phyloP scores from a whole-genome alignment of 2,113 vertebrate species.

The Limanda limanda region DNA sequence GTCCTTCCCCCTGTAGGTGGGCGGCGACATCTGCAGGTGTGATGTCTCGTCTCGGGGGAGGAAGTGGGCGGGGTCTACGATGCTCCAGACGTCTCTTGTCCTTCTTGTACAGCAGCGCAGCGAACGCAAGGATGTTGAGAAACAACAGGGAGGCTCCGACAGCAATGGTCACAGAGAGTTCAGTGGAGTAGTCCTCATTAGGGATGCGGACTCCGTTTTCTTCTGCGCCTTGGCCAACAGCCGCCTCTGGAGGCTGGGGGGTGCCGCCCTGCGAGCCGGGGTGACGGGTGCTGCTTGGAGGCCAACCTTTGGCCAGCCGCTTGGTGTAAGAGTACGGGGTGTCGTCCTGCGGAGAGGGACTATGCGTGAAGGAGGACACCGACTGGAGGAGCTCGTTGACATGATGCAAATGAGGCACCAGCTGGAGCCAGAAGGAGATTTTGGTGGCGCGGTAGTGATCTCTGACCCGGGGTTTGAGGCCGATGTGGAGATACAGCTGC shows the following conservation, averaged over 20 bases:
- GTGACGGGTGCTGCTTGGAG: slow-evolving; percentile 87
- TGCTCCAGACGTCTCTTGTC: slow-evolving; percentile 92
- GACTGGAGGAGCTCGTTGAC: slow-evolving; percentile 95
- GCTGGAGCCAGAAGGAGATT: slow-evolving; percentile 97
- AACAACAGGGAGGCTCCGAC: slow-evolving; percentile 95
- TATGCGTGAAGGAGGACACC: slow-evolving; percentile 94
- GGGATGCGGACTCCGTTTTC: slow-evolving; percentile 65
- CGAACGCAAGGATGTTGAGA: slow-evolving; percentile 96
- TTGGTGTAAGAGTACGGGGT: slow-evolving; percentile 93
- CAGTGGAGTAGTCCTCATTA: slow-evolving; percentile 92
- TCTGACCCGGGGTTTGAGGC: slow-evolving; percentile 92
- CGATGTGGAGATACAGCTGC: slow-evolving; percentile 96
- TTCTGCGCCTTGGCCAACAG: slow-evolving; percentile 65
- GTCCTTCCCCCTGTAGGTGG: slow-evolving; percentile 92
- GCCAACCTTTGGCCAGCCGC: slow-evolving; percentile 89
- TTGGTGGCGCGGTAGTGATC: slow-evolving; percentile 98
- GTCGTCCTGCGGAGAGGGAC: slow-evolving; percentile 92
- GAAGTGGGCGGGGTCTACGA: slow-evolving; percentile 83
- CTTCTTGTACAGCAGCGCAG: slow-evolving; percentile 95
- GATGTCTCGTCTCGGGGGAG: slow-evolving; percentile 90
- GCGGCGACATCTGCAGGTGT: slow-evolving; percentile 88
- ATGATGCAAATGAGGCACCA: slow-evolving; percentile 94
- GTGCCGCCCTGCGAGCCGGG: slow-evolving; percentile 87
- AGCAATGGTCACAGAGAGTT: slow-evolving; percentile 96
- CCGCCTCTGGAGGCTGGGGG: slow-evolving; percentile 82